Percentiles rank a stretch among this genome's conserved stretches.
Evolutionary conservation across 1,140 invertebrate genomes (phyloP).

Genomic region (Drosophila ohnishii): DNA sequence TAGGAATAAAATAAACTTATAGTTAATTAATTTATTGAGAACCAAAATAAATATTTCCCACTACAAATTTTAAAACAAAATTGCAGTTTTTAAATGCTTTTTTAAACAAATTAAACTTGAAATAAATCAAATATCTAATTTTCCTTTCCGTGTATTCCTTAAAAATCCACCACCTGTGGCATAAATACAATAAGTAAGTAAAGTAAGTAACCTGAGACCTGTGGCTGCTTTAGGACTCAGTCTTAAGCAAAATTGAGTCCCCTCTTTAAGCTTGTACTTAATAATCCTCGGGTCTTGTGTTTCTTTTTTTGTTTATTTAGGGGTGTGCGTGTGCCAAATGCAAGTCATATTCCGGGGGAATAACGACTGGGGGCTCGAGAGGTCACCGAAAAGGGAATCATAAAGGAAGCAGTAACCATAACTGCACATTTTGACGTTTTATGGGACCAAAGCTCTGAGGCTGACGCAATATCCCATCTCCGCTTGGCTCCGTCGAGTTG

Average conservation of each 20-base stretch:
- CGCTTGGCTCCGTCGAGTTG: constrained; percentile 5
- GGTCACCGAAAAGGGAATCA: constrained; percentile 13
- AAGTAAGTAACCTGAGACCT: constrained; percentile 8
- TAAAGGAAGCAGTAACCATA: constrained; percentile 48
- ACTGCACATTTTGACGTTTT: constrained; percentile 58
- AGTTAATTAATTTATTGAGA: neutral
- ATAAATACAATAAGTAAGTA: neutral
- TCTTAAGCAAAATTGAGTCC: constrained; percentile 6
- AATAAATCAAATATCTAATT: neutral
- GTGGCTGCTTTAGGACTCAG: constrained; percentile 3
- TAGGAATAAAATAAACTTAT: too few relatives aligned
- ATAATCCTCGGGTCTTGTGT: neutral
- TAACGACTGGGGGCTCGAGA: neutral
- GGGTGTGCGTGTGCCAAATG: constrained; percentile 39
- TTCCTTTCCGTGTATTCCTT: neutral
- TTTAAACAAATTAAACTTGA: neutral
- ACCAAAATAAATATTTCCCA: neutral
- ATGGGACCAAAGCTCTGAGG: constrained; percentile 25
- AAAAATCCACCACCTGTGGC: constrained; percentile 13
- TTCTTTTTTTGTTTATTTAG: constrained; percentile 2
- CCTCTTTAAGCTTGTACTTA: constrained; percentile 14
- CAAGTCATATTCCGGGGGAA: constrained; percentile 14
- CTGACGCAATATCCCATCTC: constrained; percentile 48
- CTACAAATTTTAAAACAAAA: neutral
- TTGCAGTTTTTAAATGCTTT: neutral